Evolutionary conservation across 2,797 vertebrate species (phyloP), one percentile per base, ranked within the genome.

Genomic region (Cichlasoma orientale): DNA sequence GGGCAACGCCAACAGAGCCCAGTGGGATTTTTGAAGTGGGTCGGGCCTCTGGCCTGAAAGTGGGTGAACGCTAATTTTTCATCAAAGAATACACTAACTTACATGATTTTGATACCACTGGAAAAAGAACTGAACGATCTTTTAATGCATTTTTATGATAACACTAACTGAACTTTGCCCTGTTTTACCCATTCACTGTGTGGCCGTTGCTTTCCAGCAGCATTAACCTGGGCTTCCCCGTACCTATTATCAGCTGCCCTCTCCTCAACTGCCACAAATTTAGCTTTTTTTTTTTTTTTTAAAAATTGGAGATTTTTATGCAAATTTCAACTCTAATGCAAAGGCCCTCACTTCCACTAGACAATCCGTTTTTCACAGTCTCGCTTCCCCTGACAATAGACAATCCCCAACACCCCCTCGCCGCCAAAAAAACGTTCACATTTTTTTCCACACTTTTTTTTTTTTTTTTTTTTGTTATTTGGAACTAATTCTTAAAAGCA

Each of bases 401-500:
- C 73, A 76, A 75, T 75, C 74, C 79, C 79, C 77, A 66, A 55
- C 61, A 16, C 58, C 68, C 83, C 75, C 77, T 72, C 68, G 77
- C 73, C 86, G 63, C 73, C 52, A 31, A 63, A 85, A 84, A 86
- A 59, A 77, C 74, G 77, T 76, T 81, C 82, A 84, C 77, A 88
- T 88, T 89, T 91, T 86, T 86, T 41, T 47, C 83, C 38, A 87
- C 89, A 81, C 86, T 85, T 27, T 27, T 27, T 27, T 27, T 27
- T n/a, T n/a, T 86, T 80, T 31, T 77, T 61, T 79, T 75, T 92
- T 89, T 85, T 87, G 87, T 92, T 90, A 94, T 92, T 94, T 87
- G 89, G 84, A 94, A 94, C 90, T 73, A 93, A 93, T 93, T 93
- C 90, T 85, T 86, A 90, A 90, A 91, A 87, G 86, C 84, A 86